These are phyloP conservation scores for Acarapis woodi DNA, from an alignment of 1,140 invertebrate genomes.

Conservation along the genomic window DNA sequence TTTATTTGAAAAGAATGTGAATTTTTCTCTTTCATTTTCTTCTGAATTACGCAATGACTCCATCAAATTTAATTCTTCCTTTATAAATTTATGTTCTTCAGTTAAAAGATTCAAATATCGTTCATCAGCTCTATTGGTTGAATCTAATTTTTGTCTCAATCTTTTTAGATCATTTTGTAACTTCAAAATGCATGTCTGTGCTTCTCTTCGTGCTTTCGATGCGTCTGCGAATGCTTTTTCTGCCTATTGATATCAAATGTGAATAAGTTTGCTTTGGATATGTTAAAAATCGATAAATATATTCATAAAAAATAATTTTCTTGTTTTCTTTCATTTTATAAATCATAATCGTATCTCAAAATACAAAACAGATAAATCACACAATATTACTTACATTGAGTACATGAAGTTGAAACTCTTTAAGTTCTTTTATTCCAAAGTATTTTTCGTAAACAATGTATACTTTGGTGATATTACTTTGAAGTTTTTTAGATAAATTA, in stretches of 20 bases:
- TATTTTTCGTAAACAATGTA: neutral
- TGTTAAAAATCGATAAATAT: neutral
- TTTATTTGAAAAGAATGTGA: neutral
- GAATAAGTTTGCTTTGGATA: neutral
- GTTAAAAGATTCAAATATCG: slow-evolving; percentile 1
- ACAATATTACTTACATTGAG: neutral
- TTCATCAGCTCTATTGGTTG: neutral
- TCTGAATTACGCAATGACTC: neutral
- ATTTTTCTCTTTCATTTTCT: neutral
- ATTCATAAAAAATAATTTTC: neutral
- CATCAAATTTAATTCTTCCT: neutral
- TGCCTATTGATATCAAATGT: neutral
- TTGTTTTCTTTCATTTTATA: no score
- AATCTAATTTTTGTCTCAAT: slow-evolving; percentile 1
- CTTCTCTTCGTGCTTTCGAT: neutral
- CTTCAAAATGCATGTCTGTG: neutral
- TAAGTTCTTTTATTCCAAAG: slow-evolving; percentile 1
- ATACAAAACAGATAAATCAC: neutral
- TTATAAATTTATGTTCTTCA: slow-evolving; percentile 1
- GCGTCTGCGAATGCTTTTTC: slow-evolving; percentile 1
- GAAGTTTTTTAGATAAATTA: no score
- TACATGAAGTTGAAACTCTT: neutral
- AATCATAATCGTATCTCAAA: neutral
- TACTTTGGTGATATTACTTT: no score
- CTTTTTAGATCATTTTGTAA: slow-evolving; percentile 1